Percentiles rank a stretch among this genome's conserved stretches.
phyloP scores from a whole-genome alignment of 2,888 invertebrate genomes.

The Rhaphigaster nebulosa region DNA sequence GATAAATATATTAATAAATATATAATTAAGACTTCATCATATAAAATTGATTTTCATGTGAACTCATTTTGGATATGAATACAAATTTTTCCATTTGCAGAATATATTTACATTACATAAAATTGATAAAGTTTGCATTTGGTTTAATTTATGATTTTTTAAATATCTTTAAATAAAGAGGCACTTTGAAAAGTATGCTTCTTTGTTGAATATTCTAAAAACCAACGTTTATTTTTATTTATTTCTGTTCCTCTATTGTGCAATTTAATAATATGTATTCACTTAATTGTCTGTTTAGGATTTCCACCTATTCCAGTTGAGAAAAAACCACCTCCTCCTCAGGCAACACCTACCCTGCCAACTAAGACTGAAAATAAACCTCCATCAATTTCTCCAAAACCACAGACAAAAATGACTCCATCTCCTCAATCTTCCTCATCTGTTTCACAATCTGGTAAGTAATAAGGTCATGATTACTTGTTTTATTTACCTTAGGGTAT shows the following conservation, averaged over 20 bases:
- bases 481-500: neutral
- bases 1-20: too few species aligned
- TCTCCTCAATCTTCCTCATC: conserved; percentile 50
- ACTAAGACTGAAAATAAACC: conserved; percentile 54
- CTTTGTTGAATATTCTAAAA: neutral
- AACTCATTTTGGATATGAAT: too few species aligned
- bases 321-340: conserved; percentile 63
- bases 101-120: too few species aligned
- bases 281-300: conserved; percentile 60
- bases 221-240: neutral
- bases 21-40: too few species aligned
- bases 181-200: neutral
- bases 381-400: conserved; percentile 57
- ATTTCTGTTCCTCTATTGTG: neutral
- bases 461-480: neutral
- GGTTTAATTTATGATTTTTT: neutral
- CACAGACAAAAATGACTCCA: conserved; percentile 27
- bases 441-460: conserved; percentile 25
- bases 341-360: conserved; percentile 59
- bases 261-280: neutral
- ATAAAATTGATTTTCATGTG: too few species aligned
- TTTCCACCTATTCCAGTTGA: conserved; percentile 73
- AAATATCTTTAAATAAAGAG: neutral
- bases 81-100: too few species aligned
- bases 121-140: neutral